phyloP scores from a whole-genome alignment of 2,113 vertebrate species.

The Nesogale talazaci region DNA sequence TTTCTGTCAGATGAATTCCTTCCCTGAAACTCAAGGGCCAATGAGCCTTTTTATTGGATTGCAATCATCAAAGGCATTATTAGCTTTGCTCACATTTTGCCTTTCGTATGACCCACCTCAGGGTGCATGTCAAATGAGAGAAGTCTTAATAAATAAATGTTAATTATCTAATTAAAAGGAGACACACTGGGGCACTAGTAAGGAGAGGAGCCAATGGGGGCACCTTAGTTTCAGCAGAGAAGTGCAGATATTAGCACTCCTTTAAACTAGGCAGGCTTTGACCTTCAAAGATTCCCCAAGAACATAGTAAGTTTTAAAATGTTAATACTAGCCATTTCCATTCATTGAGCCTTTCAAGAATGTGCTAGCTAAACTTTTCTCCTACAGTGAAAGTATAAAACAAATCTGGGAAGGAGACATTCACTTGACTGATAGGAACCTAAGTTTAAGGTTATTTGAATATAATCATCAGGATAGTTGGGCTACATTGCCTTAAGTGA shows the following conservation, averaged over 20 bases:
- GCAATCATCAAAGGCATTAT: slow-evolving; percentile 8
- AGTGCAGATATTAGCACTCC: neutral
- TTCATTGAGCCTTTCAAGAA: slow-evolving; percentile 42
- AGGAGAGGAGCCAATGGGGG: neutral
- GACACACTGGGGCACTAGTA: neutral
- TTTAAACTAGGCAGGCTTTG: neutral
- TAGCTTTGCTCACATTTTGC: slow-evolving; percentile 37
- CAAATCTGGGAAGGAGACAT: neutral
- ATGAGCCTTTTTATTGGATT: slow-evolving; percentile 25
- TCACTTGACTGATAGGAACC: slow-evolving; percentile 11
- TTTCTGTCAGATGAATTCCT: slow-evolving; percentile 48
- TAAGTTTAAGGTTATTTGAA: neutral
- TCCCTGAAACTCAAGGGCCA: slow-evolving; percentile 31
- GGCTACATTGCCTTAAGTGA: neutral
- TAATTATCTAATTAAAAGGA: slow-evolving; percentile 61
- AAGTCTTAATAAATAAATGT: slow-evolving; percentile 38
- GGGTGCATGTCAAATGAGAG: slow-evolving; percentile 34
- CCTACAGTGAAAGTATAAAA: neutral
- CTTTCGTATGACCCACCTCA: slow-evolving; percentile 29
- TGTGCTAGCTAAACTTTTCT: neutral
- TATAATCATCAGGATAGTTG: neutral
- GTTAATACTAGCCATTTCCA: neutral
- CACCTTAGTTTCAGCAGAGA: slow-evolving; percentile 25
- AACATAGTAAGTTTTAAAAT: slow-evolving; percentile 28
- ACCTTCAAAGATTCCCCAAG: neutral